phyloP scores from a whole-genome alignment of 64 coral and sea anemone species.

The Trachythela sp. region DNA sequence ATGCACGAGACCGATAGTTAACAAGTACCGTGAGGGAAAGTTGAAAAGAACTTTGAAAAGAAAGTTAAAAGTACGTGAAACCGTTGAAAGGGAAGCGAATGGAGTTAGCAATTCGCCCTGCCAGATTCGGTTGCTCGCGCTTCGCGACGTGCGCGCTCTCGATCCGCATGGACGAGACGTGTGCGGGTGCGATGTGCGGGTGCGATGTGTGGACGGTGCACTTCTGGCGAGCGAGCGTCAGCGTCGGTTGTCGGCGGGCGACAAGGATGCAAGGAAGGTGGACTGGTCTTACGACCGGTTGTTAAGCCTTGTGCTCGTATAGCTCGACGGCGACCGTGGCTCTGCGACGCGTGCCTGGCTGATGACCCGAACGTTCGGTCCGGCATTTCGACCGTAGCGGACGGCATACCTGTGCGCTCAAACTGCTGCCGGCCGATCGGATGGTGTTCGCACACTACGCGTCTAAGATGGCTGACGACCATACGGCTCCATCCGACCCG shows the following conservation, averaged over 20 bases:
- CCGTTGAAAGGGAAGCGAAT: not conserved
- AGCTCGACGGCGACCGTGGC: constrained; percentile 26
- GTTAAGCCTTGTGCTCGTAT: constrained; percentile 23
- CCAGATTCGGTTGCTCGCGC: constrained; percentile 31
- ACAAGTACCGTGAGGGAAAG: too few relatives aligned
- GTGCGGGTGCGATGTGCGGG: too few relatives aligned
- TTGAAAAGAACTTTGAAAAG: too few relatives aligned
- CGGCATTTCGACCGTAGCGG: too few relatives aligned
- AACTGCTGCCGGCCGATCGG: too few relatives aligned
- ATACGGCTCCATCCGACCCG: too few relatives aligned
- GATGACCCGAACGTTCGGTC: not conserved
- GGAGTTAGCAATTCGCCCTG: constrained; percentile 3
- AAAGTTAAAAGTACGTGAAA: not conserved
- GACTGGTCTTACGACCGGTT: not conserved
- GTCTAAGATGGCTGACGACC: too few relatives aligned
- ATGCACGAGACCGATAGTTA: too few relatives aligned
- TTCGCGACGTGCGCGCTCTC: constrained; percentile 24
- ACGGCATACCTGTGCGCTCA: too few relatives aligned
- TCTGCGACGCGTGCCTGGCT: constrained; percentile 19
- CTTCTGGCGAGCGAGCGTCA: constrained; percentile 52
- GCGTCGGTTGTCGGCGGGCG: constrained; percentile 25
- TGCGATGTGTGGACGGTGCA: constrained; percentile 2
- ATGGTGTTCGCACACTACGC: too few relatives aligned
- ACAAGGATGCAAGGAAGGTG: constrained; percentile 43
- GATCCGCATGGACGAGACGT: constrained; percentile 34